Evolutionary conservation across 1,140 invertebrate genomes (phyloP), one percentile per base, ranked within the genome.

Genomic region (Hylaeus anthracinus): DNA sequence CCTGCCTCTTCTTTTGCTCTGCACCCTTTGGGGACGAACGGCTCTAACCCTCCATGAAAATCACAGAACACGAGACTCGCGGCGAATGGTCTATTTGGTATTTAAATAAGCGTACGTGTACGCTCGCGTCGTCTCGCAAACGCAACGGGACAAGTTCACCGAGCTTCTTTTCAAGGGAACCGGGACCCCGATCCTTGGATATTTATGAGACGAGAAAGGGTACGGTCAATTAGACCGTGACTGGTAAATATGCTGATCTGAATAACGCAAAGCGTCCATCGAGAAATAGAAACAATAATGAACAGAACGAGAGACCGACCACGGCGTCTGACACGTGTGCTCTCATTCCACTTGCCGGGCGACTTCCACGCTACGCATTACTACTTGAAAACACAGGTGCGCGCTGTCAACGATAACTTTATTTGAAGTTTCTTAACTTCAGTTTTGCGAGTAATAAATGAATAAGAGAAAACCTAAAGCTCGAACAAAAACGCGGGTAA

Each of bases 31-130:
- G 37, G 41, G 51, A 2, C 9, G 64, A 45, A 53, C 48, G 66
- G 73, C 6, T 80, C 48, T 60, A 43, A 73, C 85, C 85, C 85
- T 86, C 80, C 75, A 79, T 66, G 82, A 86, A 87, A 87, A 87
- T 87, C 86, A 86, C 82, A 87, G 82, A 74, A 74, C 82, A 87
- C 86, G 85, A 61, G 73, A 70, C 67, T 78, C 82, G 43, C 74
- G 63, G 39, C 64, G 60, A 84, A 81, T 61, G 82, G 60, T 84
- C 78, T 86, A 87, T 87, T 86, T 87, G 82, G 66, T 86, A 87
- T 87, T 87, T 87, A 87, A 87, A 87, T 87, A 87, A 87, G 85
- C 84, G 72, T 66, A 65, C 72, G 79, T 64, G 58, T 55, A 64
- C 60, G 48, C 63, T 79, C 41, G 66, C 66, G 56, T 51, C 26